A percentile compares a stretch with the other conserved stretches of the same genome.
Conservation (phyloP, 2,113 vertebrate species). For the Chamaetylas fuelleborni region DNA sequence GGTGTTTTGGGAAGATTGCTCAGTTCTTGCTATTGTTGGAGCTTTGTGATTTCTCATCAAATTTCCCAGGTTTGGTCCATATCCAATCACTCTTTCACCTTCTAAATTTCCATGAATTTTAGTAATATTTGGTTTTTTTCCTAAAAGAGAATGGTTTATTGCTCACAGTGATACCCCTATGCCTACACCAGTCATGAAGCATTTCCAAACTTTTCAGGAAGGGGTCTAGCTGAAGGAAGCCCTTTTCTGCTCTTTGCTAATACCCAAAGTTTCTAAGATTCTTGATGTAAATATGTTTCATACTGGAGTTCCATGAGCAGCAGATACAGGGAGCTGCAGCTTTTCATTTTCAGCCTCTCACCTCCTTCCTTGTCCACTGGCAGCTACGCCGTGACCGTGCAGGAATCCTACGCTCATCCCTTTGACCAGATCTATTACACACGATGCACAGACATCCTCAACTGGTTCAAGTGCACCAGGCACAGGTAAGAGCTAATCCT, state of each 20-base stretch:
- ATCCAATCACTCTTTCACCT: background rate
- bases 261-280: background rate
- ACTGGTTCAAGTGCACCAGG: constrained; percentile 99
- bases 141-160: background rate
- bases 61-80: background rate
- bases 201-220: background rate
- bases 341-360: background rate
- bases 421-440: constrained; percentile 99
- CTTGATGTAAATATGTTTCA: background rate
- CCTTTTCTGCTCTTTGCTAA: background rate
- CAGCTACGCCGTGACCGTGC: constrained; percentile 97
- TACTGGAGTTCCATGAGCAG: background rate
- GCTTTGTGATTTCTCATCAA: background rate
- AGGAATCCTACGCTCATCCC: constrained; percentile 95
- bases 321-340: background rate
- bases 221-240: background rate
- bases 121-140: background rate
- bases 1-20: background rate
- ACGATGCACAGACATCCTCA: constrained; percentile 97
- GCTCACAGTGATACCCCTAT: background rate
- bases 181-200: background rate
- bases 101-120: background rate
- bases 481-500: constrained; percentile 81
- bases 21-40: background rate
- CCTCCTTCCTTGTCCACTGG: background rate